These are phyloP conservation scores for Temnothorax curvispinosus DNA, from an alignment of 1,140 invertebrate species.

Conservation along the genomic window DNA sequence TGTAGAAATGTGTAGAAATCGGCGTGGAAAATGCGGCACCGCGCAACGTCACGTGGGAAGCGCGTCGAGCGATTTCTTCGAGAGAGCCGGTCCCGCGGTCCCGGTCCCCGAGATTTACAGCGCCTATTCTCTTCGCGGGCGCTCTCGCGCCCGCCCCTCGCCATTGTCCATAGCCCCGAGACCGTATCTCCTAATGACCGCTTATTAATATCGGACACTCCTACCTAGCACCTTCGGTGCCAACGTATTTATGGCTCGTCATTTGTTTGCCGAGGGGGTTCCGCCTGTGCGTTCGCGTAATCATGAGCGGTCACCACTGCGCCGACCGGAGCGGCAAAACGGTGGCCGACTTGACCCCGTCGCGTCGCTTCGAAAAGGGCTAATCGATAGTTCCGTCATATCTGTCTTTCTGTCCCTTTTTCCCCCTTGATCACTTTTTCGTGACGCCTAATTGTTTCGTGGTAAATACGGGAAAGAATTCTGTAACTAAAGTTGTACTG, in stretches of 20 bases:
- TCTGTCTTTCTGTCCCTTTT: background rate
- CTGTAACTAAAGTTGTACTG: background rate
- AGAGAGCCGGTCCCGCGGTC: slow-evolving; percentile 1
- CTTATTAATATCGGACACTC: slow-evolving; percentile 77
- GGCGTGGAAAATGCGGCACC: slow-evolving; percentile 23
- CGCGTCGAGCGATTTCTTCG: slow-evolving; percentile 54
- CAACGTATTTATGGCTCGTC: slow-evolving; percentile 70
- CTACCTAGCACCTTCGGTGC: slow-evolving; percentile 66
- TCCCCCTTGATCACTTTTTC: background rate
- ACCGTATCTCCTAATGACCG: slow-evolving; percentile 72
- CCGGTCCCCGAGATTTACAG: slow-evolving; percentile 68
- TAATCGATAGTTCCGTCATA: slow-evolving; percentile 35
- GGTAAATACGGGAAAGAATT: background rate
- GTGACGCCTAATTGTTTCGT: background rate
- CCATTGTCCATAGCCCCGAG: slow-evolving; percentile 69
- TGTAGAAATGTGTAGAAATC: slow-evolving; percentile 12
- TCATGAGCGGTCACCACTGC: slow-evolving; percentile 27
- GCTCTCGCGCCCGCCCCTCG: slow-evolving; percentile 53
- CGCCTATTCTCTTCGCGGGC: slow-evolving; percentile 57
- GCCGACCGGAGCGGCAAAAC: slow-evolving; percentile 10
- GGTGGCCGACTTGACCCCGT: slow-evolving; percentile 16
- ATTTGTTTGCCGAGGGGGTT: slow-evolving; percentile 69
- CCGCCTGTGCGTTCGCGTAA: slow-evolving; percentile 51
- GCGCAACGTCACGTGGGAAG: slow-evolving; percentile 46
- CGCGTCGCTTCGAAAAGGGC: background rate